Evolutionary conservation across 2,797 vertebrate genomes (phyloP).

Genomic region (Rhinogobio ventralis): DNA sequence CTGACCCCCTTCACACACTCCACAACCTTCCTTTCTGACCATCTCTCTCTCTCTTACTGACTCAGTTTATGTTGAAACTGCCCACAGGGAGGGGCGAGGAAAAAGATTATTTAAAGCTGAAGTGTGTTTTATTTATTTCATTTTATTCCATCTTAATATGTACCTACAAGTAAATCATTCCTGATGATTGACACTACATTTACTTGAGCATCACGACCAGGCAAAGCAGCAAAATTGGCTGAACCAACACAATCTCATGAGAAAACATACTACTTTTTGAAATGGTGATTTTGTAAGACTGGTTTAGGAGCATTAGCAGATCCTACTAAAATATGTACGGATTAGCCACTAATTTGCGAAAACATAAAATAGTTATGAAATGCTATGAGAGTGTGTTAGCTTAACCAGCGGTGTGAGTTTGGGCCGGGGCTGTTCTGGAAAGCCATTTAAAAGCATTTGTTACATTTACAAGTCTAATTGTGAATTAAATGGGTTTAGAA

Average conservation of each 20-base stretch:
- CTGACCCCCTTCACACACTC: slow-evolving; percentile 60
- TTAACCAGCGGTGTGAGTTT: neutral
- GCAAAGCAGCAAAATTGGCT: neutral
- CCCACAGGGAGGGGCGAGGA: neutral
- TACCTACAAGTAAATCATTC: neutral
- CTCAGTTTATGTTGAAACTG: neutral
- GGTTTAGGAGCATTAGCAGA: neutral
- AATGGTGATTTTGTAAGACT: neutral
- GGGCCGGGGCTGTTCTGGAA: too few species aligned
- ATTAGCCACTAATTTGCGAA: neutral
- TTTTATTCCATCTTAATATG: neutral
- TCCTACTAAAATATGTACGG: neutral
- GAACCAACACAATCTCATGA: neutral
- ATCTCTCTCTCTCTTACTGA: neutral
- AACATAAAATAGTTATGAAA: neutral
- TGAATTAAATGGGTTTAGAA: neutral
- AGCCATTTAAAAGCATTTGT: neutral
- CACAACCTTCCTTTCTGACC: slow-evolving; percentile 46
- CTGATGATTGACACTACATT: neutral
- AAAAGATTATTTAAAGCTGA: neutral
- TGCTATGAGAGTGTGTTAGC: neutral
- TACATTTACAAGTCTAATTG: neutral
- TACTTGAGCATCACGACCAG: neutral
- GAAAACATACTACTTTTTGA: neutral
- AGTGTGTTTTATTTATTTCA: neutral